Base-by-base conservation (phyloP, 2,797 vertebrate species). In the Amphiprion clarkii region DNA sequence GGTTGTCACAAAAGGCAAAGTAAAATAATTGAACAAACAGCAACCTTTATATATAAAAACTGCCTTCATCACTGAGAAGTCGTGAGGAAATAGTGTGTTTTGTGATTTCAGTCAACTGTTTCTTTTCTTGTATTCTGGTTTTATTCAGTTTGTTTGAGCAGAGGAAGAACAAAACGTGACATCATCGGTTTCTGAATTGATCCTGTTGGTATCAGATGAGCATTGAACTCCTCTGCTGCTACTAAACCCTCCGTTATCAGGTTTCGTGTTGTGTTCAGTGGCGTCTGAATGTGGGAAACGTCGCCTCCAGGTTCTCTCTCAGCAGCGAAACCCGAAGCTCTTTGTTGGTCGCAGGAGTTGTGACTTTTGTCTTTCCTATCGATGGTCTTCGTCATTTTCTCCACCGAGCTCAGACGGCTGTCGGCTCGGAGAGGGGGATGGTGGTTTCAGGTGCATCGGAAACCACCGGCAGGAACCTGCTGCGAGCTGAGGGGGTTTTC, bases 321-420 rank as follows among this genome's bases (percentile, higher is more conserved):
- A 56, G 58, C 60, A n/a, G 25, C 8, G 62, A 85, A 76, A 90
- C 86, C 56, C 44, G 82, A 87, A 75, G 70, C 48, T 71, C 77
- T 81, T 63, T 71, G 76, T 58, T 23, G 71, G 27, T 49, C 4
- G 6, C 29, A 67, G 23, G 39, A 67, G 23, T 68, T 48, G 54
- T 48, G 63, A 33, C 48, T 79, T 59, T 46, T 52, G 58, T 67
- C 54, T 74, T 57, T 74, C 52, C 48, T 79, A 44, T 49, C 54
- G 25, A 52, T 21, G 8, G 7, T 66, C 66, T 69, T 74, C 74
- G 65, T 80, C 53, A 21, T 69, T 36, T 67, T 40, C 57, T 25
- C 52, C 39, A 8, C 5, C 19, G 8, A 39, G 44, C 14, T 7
- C 31, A 68, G 56, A 44, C 49, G 0, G 49, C 14, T 67, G 65